Base-by-base conservation (phyloP, 2,888 invertebrate genomes). In the Tinea pellionella region DNA sequence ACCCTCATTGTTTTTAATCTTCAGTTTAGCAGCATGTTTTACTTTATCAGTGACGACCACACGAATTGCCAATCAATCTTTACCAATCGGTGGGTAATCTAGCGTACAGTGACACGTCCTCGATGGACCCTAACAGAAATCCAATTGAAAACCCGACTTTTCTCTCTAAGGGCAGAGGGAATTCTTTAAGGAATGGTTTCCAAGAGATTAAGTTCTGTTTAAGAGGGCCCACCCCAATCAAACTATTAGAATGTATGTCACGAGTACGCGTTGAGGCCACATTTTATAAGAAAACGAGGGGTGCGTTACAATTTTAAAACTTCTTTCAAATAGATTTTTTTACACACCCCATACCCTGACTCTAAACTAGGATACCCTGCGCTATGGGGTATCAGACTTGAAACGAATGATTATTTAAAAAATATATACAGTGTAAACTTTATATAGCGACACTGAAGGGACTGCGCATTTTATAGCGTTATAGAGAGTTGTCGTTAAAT, bases 231-330 rank as follows among this genome's bases (percentile, higher is more conserved):
- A 65, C 73, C 71, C 68, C 68, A 73, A 77, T 73, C 77, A 74
- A 77, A 76, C 80, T 77, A 80, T 86, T 84, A 77, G 78, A 73
- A 86, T 84, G 83, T 80, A 70, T 83, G 82, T 85, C 84, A 86
- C 84, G 82, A 66, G 68, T 41, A 32, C 69, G 62, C 66, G 43
- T 59, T 47, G 24, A 43, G 58, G 59, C 63, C 63, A 76, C 77
- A 79, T 75, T 72, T 80, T 77, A 78, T 71, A 63, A 66, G 61
- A 62, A 62, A 68, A 70, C 61, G 63, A 63, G 66, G 74, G 78
- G 69, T 65, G 65, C 61, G 42, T 60, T 60, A 43, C 63, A 62
- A 59, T 60, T 61, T 60, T 30, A 60, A 61, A 61, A 56, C 61
- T 63, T 62, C 42, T 63, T 62, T 60, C 12, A 43, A 55, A 55